phyloP scores from a whole-genome alignment of 2,797 vertebrate species.

The Balearica regulorum region DNA sequence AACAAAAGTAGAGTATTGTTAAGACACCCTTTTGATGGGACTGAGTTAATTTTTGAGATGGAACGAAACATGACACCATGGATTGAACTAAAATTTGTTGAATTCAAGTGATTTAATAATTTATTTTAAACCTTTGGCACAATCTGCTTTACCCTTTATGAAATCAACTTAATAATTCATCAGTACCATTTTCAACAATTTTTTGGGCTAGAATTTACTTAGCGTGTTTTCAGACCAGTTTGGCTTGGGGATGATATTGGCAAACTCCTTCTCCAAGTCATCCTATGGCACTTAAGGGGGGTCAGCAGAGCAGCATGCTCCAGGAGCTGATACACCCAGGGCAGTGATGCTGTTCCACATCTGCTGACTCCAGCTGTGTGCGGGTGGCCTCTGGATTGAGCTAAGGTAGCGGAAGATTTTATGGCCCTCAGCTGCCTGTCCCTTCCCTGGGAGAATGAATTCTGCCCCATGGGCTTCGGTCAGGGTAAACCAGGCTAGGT shows the following conservation, averaged over 20 bases:
- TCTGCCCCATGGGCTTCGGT: neutral
- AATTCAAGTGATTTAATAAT: neutral
- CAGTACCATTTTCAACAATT: neutral
- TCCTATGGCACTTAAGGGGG: neutral
- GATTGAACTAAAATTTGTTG: neutral
- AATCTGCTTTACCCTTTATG: neutral
- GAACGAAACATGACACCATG: rapidly evolving
- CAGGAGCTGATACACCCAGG: neutral
- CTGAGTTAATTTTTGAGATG: neutral
- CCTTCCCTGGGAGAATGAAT: neutral
- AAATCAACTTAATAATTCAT: neutral
- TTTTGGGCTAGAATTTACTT: neutral
- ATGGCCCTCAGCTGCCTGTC: neutral
- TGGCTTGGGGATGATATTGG: neutral
- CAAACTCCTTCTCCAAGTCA: neutral
- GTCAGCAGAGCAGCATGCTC: neutral
- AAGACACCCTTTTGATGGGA: neutral
- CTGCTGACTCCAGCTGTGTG: neutral
- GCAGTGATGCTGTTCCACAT: neutral
- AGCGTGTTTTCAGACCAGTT: neutral
- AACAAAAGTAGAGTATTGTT: neutral
- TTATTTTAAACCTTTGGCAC: neutral
- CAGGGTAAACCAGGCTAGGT: neutral
- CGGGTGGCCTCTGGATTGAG: neutral
- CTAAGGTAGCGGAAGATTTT: neutral